Base-by-base conservation (phyloP, 92 coral and sea anemone species). In the Epizoanthus fatuus region DNA sequence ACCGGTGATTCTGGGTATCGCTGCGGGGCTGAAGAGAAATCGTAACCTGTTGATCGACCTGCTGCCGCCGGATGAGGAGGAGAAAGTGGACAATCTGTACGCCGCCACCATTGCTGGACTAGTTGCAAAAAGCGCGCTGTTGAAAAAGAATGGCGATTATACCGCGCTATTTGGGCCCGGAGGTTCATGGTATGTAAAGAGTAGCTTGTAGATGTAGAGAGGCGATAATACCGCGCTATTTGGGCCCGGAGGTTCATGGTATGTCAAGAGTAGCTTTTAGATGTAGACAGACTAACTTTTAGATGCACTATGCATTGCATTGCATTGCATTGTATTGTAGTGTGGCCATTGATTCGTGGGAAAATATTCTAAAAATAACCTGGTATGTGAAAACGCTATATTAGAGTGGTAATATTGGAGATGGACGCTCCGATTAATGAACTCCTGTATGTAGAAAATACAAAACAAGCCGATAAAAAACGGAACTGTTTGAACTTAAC, bases 1-100 rank as follows among this genome's bases (percentile, higher is more conserved):
- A 57, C 91, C 57, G 55, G 94, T 93, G 86, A 52, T 91, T 51
- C 65, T 89, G 4, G 97, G 97, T n/a, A 86, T 93, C 57, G 86
- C 93, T 44, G 97, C 97, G 11, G 97, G 97, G 9, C 44, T 91
- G 73, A 84, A 69, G 75, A 86, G 94, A 3, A 76, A 93, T 32
- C 56, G 40, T 6, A 80, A 88, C 25, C 45, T 83, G 39, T 82
- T 89, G 56, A 90, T 94, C 19, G 76, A 8, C 7, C 52, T 40
- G 42, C 85, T 93, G 91, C 78, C 89, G 3, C 62, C 92, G 3
- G 92, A 67, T 20, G 92, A 94, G 7, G 81, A 78, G 8, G 76
- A 74, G 20, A 58, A 58, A 52, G 91, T 93, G 38, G 97, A 93
- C 59, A 93, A 91, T 69, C 90, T 93, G n/a, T 91, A 55, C 73